Base-by-base conservation (phyloP, 1,140 invertebrate species). In the Orius insidiosus region DNA sequence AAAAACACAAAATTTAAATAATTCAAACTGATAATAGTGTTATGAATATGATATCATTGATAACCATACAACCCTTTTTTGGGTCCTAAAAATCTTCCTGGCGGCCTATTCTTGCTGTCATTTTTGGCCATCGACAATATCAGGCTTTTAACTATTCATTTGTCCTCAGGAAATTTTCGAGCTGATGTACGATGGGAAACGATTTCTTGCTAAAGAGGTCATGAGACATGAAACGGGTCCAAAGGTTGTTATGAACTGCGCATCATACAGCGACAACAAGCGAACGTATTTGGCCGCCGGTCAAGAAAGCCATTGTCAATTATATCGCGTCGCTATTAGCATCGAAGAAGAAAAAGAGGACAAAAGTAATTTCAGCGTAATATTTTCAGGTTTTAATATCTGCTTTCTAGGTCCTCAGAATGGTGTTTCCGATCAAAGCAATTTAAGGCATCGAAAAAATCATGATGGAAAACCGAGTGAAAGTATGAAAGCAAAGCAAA, bases 201-300 rank as follows among this genome's bases (percentile, higher is more conserved):
- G 77, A 43, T 85, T 87, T 58, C 64, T 82, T 35, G 83, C 85
- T 0, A 78, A 86, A 63, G 85, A 90, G 66, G 75, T 90, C 11
- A 78, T 81, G 54, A 69, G 85, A 48, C 81, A 89, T 62, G 83
- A 89, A 61, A 92, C 88, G 9, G 87, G 85, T 3, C 70, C 74
- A 1, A 82, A 78, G 59, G 86, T 90, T 36, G 83, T 93, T 0
- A 94, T 94, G 89, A 93, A 92, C 56, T 85, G 82, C 60, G 72
- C 79, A 6, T 69, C 76, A 8, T 68, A 68, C 15, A 78, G 70
- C 55, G 69, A 77, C 63, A 72, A 68, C 0, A 74, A 78, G 53
- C 69, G 74, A 54, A 77, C 76, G 6, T 81, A 79, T 60, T 61
- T 94, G n/a, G 83, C 81, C 14, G 85, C 84, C 33, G 89, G 88